phyloP scores from a whole-genome alignment of 92 coral and sea anemone genomes.

The Blastomussa wellsi region DNA sequence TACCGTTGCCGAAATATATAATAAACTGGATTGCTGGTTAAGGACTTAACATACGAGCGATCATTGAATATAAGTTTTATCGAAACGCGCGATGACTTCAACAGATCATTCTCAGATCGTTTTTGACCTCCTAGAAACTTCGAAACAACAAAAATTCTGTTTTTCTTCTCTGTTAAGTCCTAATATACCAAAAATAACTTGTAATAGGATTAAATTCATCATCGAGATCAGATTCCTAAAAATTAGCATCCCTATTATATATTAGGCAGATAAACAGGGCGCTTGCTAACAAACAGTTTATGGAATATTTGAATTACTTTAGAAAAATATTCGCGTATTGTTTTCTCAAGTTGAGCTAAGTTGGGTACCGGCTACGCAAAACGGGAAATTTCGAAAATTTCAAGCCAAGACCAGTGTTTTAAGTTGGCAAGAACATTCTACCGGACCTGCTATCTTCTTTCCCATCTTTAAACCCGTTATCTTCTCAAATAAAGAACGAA shows the following conservation, averaged over 20 bases:
- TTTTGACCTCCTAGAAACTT: background rate
- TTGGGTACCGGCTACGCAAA: background rate
- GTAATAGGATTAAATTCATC: background rate
- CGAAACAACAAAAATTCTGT: background rate
- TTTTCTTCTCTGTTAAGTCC: background rate
- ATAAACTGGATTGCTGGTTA: too few relatives aligned
- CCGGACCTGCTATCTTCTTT: background rate
- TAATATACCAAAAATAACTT: background rate
- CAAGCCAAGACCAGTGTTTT: background rate
- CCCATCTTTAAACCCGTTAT: background rate
- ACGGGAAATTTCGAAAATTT: background rate
- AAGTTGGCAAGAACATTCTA: background rate
- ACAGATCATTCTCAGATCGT: too few relatives aligned
- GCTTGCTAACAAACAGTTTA: background rate
- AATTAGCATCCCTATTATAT: background rate
- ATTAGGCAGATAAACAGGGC: conserved; percentile 18
- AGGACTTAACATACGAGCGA: too few relatives aligned
- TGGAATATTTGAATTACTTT: background rate
- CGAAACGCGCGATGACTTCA: too few relatives aligned
- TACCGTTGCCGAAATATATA: too few relatives aligned
- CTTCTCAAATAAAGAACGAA: background rate
- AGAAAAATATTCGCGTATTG: too few relatives aligned
- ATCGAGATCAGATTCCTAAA: background rate
- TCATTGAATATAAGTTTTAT: too few relatives aligned
- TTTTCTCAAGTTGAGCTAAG: too few relatives aligned